Base-by-base conservation (phyloP, 2,888 invertebrate species). In the Catonia carolina region DNA sequence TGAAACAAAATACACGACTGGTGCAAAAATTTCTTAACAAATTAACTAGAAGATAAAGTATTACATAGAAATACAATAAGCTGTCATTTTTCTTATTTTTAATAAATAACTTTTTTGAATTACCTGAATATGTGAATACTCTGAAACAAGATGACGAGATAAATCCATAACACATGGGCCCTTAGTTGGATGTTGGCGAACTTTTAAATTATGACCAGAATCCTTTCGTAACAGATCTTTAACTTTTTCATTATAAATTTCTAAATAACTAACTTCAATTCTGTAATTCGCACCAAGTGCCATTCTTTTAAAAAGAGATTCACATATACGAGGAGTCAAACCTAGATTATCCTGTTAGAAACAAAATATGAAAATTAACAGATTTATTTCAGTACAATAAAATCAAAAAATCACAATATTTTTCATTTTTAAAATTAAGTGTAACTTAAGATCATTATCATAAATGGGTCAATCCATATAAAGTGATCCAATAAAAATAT, bases 121-220 rank as follows among this genome's bases (percentile, higher is more conserved):
- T 66, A 87, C 88, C 78, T 89, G 84, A 70, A 92, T 90, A 70
- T 91, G 89, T 63, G 84, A 81, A 71, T 90, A 92, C 71, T 91
- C 89, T 1, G 86, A 86, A 12, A 92, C 91, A 45, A 89, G 76
- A 74, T 90, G 90, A 66, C 84, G 87, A 0, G 90, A 90, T 63
- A 92, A 73, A 66, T 88, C 89, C 74, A 93, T 89, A 52, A 89
- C 88, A 67, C 87, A 88, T 12, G 89, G 85, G 60, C 89, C 89
- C 63, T 77, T 79, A 57, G 80, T 78, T 1, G 89, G 89, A 74
- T 89, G 88, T 71, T 89, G 88, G 55, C 89, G 73, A 36, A 89
- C 83, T 64, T 83, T 82, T n/a, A 89, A 76, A 53, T 71, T 66
- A 67, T 75, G 75, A 73, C 70, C 23, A 73, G 68, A 7, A 6